Evolutionary conservation across 2,113 vertebrate genomes (phyloP), one percentile per base, ranked within the genome.

Genomic region (Urocolius indicus): DNA sequence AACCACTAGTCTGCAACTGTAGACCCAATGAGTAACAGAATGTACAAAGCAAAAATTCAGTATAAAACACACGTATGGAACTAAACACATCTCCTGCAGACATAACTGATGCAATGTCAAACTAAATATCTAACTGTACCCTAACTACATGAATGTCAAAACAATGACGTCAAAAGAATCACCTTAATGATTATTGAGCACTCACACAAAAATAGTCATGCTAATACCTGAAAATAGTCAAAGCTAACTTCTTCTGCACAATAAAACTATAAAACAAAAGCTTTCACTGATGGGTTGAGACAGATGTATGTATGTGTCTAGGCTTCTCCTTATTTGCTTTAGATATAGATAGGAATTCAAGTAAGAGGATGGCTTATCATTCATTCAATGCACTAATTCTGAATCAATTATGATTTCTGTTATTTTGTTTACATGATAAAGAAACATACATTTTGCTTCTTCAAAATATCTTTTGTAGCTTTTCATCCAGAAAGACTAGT

Each of bases 201-300:
- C 38, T 43, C n/a, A 24, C 0, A 0, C 14, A n/a, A 19, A 49
- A 38, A 34, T 3, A 54, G 26, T 24, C 13, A 14, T 20, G 46
- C 48, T n/a, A 32, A 59, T 43, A 78, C 17, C 38, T 48, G 36
- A 58, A 67, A 49, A 76, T 45, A 69, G 26, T 78, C 21, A 22
- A 45, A 54, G 24, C 45, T 52, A 52, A 48, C 29, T 30, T 78
- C 16, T 78, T 61, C 66, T 73, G 32, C 61, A 89, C 32, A 79
- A 43, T 49, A 48, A 73, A 54, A 36, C 41, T 27, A 14, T 55
- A 62, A 79, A 66, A 11, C 43, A 49, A 61, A 58, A 32, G 3
- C 15, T 32, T 32, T 63, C 41, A 80, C 34, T 41, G 30, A 22
- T 69, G 16, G 16, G 48, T 19, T 68, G 52, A 54, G 22, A 46